phyloP scores from a whole-genome alignment of 2,888 invertebrate genomes.

The Thalpophila matura region DNA sequence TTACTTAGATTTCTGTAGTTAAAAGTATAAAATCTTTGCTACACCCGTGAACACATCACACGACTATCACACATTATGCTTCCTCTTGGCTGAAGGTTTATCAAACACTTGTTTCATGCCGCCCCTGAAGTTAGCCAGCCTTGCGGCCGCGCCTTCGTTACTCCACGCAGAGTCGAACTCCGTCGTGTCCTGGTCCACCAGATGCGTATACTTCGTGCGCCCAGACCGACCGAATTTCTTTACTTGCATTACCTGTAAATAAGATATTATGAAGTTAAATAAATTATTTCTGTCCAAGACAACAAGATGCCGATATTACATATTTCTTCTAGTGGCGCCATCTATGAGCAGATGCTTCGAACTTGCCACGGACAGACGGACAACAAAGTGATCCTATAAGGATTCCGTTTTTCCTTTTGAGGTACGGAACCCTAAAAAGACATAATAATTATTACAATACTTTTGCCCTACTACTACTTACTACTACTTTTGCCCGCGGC shows the following conservation, averaged over 20 bases:
- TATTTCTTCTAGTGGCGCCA: too few species aligned
- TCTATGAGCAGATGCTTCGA: too few species aligned
- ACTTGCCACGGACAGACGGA: too few species aligned
- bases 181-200: slow-evolving; percentile 99
- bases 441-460: too few species aligned
- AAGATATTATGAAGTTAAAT: neutral
- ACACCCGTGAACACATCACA: neutral
- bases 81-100: slow-evolving; percentile 92
- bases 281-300: too few species aligned
- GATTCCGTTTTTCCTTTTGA: too few species aligned
- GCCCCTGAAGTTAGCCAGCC: slow-evolving; percentile 94
- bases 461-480: too few species aligned
- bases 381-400: too few species aligned
- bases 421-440: too few species aligned
- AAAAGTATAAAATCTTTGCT: neutral
- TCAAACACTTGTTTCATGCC: slow-evolving; percentile 98
- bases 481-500: too few species aligned
- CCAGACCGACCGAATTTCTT: slow-evolving; percentile 99
- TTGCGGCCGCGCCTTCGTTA: slow-evolving; percentile 93
- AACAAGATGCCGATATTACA: too few species aligned
- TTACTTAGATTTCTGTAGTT: too few species aligned
- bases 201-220: slow-evolving; percentile 99
- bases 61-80: slow-evolving; percentile 69
- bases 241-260: slow-evolving; percentile 98
- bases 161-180: slow-evolving; percentile 99